Evolutionary conservation across 1,140 invertebrate genomes (phyloP), one percentile per base, ranked within the genome.

Genomic region (Calephelis virginiensis): DNA sequence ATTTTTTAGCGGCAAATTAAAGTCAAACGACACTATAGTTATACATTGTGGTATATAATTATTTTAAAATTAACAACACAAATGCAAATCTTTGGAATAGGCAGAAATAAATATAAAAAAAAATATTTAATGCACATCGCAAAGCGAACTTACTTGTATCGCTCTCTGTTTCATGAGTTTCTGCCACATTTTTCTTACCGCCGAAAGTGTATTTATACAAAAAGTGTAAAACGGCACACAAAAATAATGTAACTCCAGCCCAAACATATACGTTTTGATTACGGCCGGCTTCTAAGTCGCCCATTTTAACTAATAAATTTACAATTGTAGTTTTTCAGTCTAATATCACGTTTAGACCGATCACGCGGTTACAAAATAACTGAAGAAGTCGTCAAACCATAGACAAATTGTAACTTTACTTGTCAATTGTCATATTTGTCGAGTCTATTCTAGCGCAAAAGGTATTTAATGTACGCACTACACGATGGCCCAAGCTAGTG

Each of bases 261-360:
- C 80, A 61, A n/a, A 85, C 67, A 70, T 85, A 78, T 48, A 76
- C 69, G 71, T 83, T 82, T 68, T 74, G 73, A 64, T 74, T 80
- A 72, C 77, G 72, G 80, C 83, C 82, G 81, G 81, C 81, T 76
- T 80, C 71, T 71, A 77, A 67, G 68, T 85, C 80, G 68, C 78
- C 80, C 83, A 86, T 86, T 87, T 86, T 88, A 84, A 90, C 84
- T 80, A 70, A 62, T 45, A 90, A 73, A 80, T 67, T 65, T 72
- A 72, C 61, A 73, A 66, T 63, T 60, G 68, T 49, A 73, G 67
- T 63, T 47, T 45, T 69, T 64, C 37, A 68, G 47, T 68, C 61
- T 40, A 56, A 59, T 28, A 69, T 56, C 65, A 40, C 67, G 48
- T 64, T 67, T 67, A 67, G 70, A 67, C 78, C 78, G 75, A 80